Conservation (phyloP, 2,113 vertebrate species). For the Epinephelus fuscoguttatus region DNA sequence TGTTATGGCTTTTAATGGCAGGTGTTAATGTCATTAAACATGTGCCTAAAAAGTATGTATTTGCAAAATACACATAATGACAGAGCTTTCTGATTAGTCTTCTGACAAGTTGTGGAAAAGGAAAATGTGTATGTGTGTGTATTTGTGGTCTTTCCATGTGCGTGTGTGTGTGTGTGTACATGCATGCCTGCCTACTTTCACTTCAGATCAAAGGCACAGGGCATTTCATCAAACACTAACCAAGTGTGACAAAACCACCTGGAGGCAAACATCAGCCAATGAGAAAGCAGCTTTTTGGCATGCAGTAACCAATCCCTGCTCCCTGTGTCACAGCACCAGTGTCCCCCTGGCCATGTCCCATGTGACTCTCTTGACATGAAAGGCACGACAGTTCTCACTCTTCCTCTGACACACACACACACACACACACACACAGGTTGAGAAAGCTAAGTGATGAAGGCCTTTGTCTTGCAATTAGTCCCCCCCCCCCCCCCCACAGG, state of each 20-base stretch:
- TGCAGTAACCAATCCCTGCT: constrained; percentile 52
- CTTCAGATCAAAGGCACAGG: constrained; percentile 65
- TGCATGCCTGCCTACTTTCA: constrained; percentile 10
- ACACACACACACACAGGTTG: background rate
- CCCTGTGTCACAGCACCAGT: constrained; percentile 42
- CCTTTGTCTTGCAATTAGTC: constrained; percentile 31
- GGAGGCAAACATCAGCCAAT: constrained; percentile 64
- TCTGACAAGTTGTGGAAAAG: background rate
- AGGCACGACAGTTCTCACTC: constrained; percentile 28
- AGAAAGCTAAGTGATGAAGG: constrained; percentile 20
- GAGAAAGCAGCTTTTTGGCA: constrained; percentile 57
- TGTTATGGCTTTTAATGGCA: background rate
- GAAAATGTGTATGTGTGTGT: constrained; percentile 4
- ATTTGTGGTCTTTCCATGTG: background rate
- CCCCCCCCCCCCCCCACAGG: background rate
- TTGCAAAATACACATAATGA: background rate
- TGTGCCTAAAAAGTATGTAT: background rate
- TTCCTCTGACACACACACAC: constrained; percentile 3
- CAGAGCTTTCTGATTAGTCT: background rate
- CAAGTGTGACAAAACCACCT: constrained; percentile 71
- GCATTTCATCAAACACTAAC: constrained; percentile 73
- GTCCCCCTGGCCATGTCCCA: constrained; percentile 42
- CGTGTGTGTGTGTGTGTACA: background rate
- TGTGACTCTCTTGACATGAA: constrained; percentile 48
- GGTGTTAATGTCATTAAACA: background rate